A percentile compares a stretch with the other conserved stretches of the same genome.
Evolutionary conservation across 2,113 vertebrate genomes (phyloP).

Genomic region (Gallinago paraguaiae): DNA sequence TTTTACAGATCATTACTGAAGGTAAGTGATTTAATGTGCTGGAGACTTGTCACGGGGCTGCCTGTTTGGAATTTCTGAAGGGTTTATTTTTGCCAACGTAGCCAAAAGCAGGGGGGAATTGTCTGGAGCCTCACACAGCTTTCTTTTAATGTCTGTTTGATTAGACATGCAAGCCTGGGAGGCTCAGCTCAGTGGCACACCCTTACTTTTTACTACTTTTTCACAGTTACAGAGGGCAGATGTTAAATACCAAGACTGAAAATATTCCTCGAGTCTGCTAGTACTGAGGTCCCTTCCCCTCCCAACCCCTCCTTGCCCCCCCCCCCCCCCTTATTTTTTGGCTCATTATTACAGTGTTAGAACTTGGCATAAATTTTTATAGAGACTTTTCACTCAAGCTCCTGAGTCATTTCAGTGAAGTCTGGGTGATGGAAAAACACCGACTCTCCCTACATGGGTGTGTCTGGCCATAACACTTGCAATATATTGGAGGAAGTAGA

Average conservation of each 20-base stretch:
- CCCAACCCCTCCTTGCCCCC: not conserved
- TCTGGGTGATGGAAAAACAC: slow-evolving; percentile 41
- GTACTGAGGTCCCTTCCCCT: not conserved
- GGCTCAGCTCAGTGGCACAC: rapidly evolving
- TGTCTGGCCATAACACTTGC: not conserved
- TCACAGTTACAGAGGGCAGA: not conserved
- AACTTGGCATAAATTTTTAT: not conserved
- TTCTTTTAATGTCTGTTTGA: not conserved
- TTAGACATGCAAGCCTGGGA: not conserved
- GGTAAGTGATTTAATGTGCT: not conserved
- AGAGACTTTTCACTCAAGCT: not conserved
- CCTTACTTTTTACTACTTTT: not conserved
- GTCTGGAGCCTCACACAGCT: not conserved
- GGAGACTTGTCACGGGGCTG: not conserved
- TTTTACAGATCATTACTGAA: not conserved
- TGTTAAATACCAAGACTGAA: not conserved
- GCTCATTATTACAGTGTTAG: not conserved
- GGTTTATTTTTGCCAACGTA: not conserved
- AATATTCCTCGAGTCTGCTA: not conserved
- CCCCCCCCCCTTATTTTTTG: not conserved
- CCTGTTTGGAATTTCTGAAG: not conserved
- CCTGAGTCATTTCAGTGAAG: slow-evolving; percentile 3
- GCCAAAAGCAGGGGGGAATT: not conserved
- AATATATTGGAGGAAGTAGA: not conserved
- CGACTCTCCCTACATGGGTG: not conserved